Evolutionary conservation across 1,140 invertebrate genomes (phyloP).

Genomic region (Archivesica marissinica): DNA sequence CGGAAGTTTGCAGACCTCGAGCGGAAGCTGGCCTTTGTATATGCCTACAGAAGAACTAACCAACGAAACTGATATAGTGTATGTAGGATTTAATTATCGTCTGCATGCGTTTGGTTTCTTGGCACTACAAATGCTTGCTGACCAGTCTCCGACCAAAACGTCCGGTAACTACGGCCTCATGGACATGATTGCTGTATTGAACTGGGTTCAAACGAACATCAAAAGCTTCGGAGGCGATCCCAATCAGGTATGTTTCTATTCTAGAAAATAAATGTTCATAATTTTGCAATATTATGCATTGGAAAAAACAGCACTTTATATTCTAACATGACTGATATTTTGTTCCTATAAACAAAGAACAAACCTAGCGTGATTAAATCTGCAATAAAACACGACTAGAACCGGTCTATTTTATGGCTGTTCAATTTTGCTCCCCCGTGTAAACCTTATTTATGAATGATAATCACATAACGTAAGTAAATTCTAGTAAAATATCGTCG

Average conservation of each 20-base stretch:
- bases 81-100: constrained; percentile 78
- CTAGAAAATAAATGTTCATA: too few species aligned
- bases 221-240: constrained; percentile 71
- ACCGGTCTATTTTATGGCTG: too few species aligned
- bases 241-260: constrained; percentile 57
- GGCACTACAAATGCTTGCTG: constrained; percentile 66
- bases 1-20: constrained; percentile 87
- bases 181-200: constrained; percentile 67
- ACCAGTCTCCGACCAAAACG: constrained; percentile 42
- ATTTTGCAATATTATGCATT: too few species aligned
- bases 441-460: too few species aligned
- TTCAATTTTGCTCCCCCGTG: too few species aligned
- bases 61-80: constrained; percentile 84
- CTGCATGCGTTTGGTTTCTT: constrained; percentile 76
- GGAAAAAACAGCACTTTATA: too few species aligned
- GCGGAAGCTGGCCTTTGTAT: constrained; percentile 83
- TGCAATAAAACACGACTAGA: too few species aligned
- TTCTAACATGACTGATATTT: too few species aligned
- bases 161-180: constrained; percentile 71
- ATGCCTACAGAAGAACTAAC: constrained; percentile 84
- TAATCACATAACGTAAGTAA: too few species aligned
- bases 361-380: too few species aligned
- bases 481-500: too few species aligned
- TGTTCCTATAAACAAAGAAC: too few species aligned
- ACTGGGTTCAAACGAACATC: constrained; percentile 72